Evolutionary conservation across 2,113 vertebrate genomes (phyloP).

Genomic region (Crypturellus undulatus): DNA sequence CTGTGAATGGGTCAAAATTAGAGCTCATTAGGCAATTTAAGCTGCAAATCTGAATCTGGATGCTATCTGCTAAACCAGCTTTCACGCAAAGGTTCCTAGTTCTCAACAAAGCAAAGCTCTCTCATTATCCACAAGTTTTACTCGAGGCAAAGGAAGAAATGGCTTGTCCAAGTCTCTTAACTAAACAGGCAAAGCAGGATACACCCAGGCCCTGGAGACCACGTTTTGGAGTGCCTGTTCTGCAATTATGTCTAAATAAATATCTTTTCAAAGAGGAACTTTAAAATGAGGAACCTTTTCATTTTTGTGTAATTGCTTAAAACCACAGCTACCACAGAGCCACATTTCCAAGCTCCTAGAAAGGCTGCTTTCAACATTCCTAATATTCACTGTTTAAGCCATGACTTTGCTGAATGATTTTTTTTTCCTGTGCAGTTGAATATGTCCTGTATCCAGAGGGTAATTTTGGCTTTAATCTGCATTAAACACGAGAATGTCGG

Average conservation of each 20-base stretch:
- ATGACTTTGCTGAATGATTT: neutral
- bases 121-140: neutral
- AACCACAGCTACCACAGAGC: conserved; percentile 34
- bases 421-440: conserved; percentile 47
- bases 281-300: conserved; percentile 24
- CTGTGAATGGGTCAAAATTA: too few relatives aligned
- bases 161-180: neutral
- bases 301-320: conserved; percentile 2
- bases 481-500: conserved; percentile 50
- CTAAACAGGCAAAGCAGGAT: neutral
- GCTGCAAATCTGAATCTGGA: too few relatives aligned
- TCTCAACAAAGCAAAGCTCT: neutral
- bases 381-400: conserved; percentile 54
- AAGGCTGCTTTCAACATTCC: conserved; percentile 35
- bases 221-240: neutral
- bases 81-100: neutral
- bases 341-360: conserved; percentile 43
- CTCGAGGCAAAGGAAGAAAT: neutral
- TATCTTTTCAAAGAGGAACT: neutral
- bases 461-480: conserved; percentile 71
- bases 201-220: neutral
- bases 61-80: neutral
- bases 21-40: too few relatives aligned
- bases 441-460: conserved; percentile 39
- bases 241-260: conserved; percentile 1